Conservation (phyloP, 2,888 invertebrate genomes). For the Leptura quadrifasciata region DNA sequence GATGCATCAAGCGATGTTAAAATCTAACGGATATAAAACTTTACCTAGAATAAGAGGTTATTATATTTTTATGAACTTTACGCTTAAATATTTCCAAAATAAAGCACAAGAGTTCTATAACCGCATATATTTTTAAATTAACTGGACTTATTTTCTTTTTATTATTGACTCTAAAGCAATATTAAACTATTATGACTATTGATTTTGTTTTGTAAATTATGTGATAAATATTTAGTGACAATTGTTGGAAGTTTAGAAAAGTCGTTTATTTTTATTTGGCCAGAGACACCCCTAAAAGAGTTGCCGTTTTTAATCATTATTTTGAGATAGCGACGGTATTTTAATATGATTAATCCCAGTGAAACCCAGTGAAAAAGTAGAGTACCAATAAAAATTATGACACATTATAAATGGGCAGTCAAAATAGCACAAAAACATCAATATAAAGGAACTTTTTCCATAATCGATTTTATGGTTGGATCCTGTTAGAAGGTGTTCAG, state of each 20-base stretch:
- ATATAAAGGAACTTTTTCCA: too few species aligned
- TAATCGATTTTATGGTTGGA: too few species aligned
- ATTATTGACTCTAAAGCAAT: slow-evolving; percentile 26
- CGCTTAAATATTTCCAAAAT: not conserved
- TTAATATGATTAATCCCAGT: not conserved
- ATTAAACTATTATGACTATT: slow-evolving; percentile 17
- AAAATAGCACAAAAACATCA: too few species aligned
- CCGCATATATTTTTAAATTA: slow-evolving; percentile 4
- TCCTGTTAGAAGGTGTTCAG: too few species aligned
- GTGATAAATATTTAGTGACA: slow-evolving; percentile 5
- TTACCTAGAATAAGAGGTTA: not conserved
- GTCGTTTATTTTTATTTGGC: slow-evolving; percentile 6
- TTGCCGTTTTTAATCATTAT: not conserved
- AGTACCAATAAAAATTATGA: too few species aligned
- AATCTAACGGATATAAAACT: not conserved
- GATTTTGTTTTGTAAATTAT: slow-evolving; percentile 14
- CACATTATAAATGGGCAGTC: too few species aligned
- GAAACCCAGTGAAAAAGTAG: not conserved
- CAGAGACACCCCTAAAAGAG: slow-evolving; percentile 5
- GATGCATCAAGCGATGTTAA: not conserved
- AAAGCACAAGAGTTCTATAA: not conserved
- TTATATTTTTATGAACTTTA: not conserved
- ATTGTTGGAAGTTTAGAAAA: slow-evolving; percentile 1
- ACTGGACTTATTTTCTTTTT: slow-evolving; percentile 30
- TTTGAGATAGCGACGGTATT: not conserved